Conservation (phyloP, 2,797 vertebrate genomes). For the Amazona finschi region DNA sequence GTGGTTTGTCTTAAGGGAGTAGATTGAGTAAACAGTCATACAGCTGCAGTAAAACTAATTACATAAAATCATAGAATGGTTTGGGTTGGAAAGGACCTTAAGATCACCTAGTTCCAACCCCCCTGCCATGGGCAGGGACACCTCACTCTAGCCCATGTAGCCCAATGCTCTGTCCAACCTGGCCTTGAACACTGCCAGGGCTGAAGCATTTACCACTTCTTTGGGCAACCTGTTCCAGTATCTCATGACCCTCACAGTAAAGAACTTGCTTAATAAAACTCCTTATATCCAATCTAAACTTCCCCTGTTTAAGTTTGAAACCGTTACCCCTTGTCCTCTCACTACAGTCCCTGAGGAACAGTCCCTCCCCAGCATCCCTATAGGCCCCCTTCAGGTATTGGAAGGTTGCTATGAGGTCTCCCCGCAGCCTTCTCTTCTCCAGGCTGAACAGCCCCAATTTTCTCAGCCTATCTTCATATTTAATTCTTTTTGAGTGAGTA, state of each 20-base stretch:
- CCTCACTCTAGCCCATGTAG: neutral
- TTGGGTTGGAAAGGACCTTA: neutral
- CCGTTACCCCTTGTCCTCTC: too few relatives aligned
- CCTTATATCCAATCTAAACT: neutral
- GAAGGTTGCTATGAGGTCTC: too few relatives aligned
- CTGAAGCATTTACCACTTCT: neutral
- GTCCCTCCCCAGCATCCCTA: too few relatives aligned
- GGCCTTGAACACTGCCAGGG: neutral
- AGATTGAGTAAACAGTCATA: neutral
- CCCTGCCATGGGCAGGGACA: neutral
- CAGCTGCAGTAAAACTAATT: neutral
- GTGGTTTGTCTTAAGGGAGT: neutral
- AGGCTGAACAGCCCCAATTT: too few relatives aligned
- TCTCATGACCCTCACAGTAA: neutral
- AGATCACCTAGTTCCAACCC: neutral
- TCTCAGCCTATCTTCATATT: neutral
- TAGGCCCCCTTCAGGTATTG: too few relatives aligned
- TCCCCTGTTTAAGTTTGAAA: too few relatives aligned
- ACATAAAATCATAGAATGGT: neutral
- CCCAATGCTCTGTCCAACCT: neutral
- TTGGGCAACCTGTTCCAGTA: neutral
- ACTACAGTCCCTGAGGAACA: too few relatives aligned
- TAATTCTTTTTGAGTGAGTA: neutral
- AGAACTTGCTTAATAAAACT: neutral
- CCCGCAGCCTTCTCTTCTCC: too few relatives aligned